Conservation (phyloP, 2,113 vertebrate species). For the Eira barbara region DNA sequence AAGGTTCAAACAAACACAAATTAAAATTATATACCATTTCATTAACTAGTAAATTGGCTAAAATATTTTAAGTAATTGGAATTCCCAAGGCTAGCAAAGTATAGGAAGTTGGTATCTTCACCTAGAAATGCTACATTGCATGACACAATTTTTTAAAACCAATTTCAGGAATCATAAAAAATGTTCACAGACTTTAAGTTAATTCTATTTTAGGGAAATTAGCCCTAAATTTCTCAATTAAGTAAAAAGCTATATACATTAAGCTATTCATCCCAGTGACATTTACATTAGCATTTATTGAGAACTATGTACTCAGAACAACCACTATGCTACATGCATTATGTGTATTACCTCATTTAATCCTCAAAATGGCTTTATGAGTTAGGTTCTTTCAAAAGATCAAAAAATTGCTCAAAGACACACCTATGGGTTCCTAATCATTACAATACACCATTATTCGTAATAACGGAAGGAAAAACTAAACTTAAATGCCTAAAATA, state of each 20-base stretch:
- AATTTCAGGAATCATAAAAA: constrained; percentile 41
- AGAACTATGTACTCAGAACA: background rate
- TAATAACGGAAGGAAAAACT: background rate
- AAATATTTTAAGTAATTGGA: background rate
- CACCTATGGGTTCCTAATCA: background rate
- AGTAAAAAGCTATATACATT: background rate
- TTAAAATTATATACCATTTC: background rate
- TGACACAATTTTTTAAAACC: background rate
- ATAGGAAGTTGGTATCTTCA: background rate
- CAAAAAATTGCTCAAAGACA: constrained; percentile 26
- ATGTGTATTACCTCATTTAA: background rate
- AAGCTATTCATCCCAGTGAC: background rate
- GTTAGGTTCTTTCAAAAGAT: constrained; percentile 24
- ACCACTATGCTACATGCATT: background rate
- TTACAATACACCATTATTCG: background rate
- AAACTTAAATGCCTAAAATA: background rate
- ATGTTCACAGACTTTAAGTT: background rate
- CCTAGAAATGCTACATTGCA: background rate
- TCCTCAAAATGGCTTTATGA: constrained; percentile 18
- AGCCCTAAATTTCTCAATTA: background rate
- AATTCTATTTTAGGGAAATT: constrained; percentile 1
- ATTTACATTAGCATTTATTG: constrained; percentile 3
- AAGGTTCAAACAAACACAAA: background rate
- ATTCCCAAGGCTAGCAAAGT: background rate
- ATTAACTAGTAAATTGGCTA: background rate